Evolutionary conservation across 1,140 invertebrate genomes (phyloP), one percentile per base, ranked within the genome.

Genomic region (Drosophila ananassae): DNA sequence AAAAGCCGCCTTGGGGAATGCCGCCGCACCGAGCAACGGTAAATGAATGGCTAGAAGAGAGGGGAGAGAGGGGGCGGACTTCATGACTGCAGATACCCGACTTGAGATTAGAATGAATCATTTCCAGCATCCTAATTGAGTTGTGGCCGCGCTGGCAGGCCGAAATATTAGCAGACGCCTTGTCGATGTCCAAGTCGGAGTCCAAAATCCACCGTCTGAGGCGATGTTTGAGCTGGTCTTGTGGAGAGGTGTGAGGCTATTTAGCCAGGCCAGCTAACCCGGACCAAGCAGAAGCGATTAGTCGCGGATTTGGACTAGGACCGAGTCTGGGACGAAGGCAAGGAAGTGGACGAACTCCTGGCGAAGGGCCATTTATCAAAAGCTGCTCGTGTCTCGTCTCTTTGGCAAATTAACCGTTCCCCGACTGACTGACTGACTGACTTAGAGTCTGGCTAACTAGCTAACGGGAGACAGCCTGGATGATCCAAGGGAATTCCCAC

Each of bases 81-180:
- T 85, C 81, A 85, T 85, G 81, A 85, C 81, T 81, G 68, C 73
- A 80, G 81, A 85, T 85, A 85, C 81, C 79, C 81, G 81, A 85
- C 81, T 85, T 58, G 67, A 85, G 81, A 85, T 84, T 85, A 85
- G 81, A 85, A 85, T 85, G 81, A 85, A 85, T 85, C 81, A 85
- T 85, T 84, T 81, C 39, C 81, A 77, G 81, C 81, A 85, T 85
- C 81, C 81, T 85, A 85, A 85, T 85, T 85, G 81, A 85, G 81
- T 85, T 85, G 81, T 68, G 56, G 74, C 59, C 60, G 55, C 25
- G 78, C 74, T 58, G 79, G 67, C 73, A 80, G 53, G 34, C 61
- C 61, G 53, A 58, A 75, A 76, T 76, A 75, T 76, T 67, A 75
- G 53, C 50, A 60, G 66, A 69, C 66, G 62, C 62, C 66, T 67